These are phyloP conservation scores for Colistium nudipinnis DNA, from an alignment of 2,113 vertebrate genomes.

Conservation along the genomic window DNA sequence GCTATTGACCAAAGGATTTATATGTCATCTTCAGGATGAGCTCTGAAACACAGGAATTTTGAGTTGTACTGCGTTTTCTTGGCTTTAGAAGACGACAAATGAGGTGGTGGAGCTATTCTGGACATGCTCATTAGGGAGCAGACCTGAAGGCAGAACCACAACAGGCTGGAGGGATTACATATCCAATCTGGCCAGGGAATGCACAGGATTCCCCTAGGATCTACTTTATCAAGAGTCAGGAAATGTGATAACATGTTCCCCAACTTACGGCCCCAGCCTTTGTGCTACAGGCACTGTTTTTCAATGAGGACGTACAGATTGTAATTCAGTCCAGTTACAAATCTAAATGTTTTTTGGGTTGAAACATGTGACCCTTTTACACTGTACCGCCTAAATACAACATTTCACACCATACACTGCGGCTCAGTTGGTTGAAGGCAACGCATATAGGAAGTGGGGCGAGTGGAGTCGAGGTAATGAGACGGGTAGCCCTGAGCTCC, in stretches of 20 bases:
- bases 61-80: not conserved
- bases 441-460: constrained; percentile 50
- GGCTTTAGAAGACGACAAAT: constrained; percentile 18
- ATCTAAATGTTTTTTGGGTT: constrained; percentile 40
- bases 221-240: constrained; percentile 28
- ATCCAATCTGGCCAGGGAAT: constrained; percentile 24
- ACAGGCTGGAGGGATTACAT: constrained; percentile 30
- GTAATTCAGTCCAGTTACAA: constrained; percentile 34
- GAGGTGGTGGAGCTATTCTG: constrained; percentile 13
- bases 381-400: constrained; percentile 22
- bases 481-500: constrained; percentile 41
- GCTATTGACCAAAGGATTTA: constrained; percentile 17
- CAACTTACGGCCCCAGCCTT: not conserved
- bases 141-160: constrained; percentile 14
- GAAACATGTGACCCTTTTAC: constrained; percentile 12
- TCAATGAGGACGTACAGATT: constrained; percentile 8
- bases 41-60: too few relatives aligned
- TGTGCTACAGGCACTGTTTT: not conserved
- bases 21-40: not conserved
- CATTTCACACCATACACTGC: not conserved
- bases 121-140: not conserved
- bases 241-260: constrained; percentile 6
- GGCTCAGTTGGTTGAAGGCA: constrained; percentile 40
- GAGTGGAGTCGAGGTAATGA: constrained; percentile 55
- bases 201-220: constrained; percentile 27